These are phyloP conservation scores for Cygnus atratus DNA, from an alignment of 2,113 vertebrate genomes.

Conservation along the genomic window DNA sequence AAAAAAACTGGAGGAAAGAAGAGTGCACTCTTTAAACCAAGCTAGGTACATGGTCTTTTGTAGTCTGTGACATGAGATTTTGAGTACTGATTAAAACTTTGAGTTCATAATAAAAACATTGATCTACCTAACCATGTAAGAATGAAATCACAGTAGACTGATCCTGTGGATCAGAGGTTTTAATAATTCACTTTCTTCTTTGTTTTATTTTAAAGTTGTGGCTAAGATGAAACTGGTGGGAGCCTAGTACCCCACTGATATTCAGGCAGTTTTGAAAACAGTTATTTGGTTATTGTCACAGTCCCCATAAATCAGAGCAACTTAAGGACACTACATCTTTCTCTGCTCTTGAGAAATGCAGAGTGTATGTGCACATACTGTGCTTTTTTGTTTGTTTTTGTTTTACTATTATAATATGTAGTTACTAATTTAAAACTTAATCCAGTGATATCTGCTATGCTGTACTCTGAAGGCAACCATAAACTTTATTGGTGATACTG, in stretches of 20 bases:
- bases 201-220: not conserved
- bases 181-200: not conserved
- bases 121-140: not conserved
- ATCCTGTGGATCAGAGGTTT: not conserved
- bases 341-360: not conserved
- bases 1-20: not conserved
- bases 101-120: not conserved
- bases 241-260: fast-evolving
- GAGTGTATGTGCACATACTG: not conserved
- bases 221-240: not conserved
- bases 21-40: not conserved
- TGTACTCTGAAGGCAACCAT: constrained; percentile 68
- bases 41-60: fast-evolving
- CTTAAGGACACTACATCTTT: not conserved
- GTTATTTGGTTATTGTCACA: not conserved
- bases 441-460: constrained; percentile 59
- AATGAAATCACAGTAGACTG: not conserved
- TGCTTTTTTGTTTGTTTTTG: not conserved
- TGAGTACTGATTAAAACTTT: not conserved
- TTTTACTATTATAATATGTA: constrained; percentile 10
- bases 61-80: fast-evolving
- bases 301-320: not conserved
- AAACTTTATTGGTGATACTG: constrained; percentile 59
- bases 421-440: constrained; percentile 64
- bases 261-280: not conserved